phyloP scores from a whole-genome alignment of 2,888 invertebrate genomes.

The Phanerotoma sp. region DNA sequence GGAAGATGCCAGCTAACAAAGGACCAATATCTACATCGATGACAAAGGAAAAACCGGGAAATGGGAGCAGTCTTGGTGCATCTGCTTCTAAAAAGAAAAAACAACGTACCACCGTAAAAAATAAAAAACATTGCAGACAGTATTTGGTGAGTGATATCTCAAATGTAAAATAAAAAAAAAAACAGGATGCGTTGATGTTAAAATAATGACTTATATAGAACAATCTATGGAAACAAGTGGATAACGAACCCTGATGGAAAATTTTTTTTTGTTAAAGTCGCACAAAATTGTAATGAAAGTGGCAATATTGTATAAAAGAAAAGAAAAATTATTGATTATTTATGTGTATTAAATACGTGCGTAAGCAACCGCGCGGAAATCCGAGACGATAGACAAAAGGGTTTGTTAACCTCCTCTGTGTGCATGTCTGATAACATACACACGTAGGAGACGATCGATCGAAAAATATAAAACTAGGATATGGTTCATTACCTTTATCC shows the following conservation, averaged over 20 bases:
- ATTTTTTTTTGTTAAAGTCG: background rate
- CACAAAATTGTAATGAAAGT: background rate
- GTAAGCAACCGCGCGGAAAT: conserved; percentile 12
- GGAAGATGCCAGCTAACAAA: conserved; percentile 52
- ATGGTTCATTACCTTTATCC: conserved; percentile 34
- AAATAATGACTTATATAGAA: background rate
- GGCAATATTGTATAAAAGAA: background rate
- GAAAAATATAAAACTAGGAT: conserved; percentile 28
- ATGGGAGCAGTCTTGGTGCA: conserved; percentile 36
- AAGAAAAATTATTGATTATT: background rate
- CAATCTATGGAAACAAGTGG: background rate
- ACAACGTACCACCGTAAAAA: conserved; percentile 45
- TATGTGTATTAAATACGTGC: conserved; percentile 5
- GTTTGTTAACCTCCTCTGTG: conserved; percentile 40
- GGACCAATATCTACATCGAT: conserved; percentile 37
- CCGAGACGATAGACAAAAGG: conserved; percentile 29
- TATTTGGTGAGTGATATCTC: conserved; percentile 48
- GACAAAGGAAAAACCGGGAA: conserved; percentile 47
- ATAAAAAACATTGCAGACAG: conserved; percentile 51
- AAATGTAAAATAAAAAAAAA: background rate
- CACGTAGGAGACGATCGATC: conserved; percentile 37
- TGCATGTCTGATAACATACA: conserved; percentile 33
- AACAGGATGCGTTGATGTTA: background rate
- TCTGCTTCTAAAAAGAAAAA: conserved; percentile 47
- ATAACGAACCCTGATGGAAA: conserved; percentile 17